Evolutionary conservation across 2,888 invertebrate genomes (phyloP), one percentile per base, ranked within the genome.

Genomic region (Thecocarcelia acutangulata): DNA sequence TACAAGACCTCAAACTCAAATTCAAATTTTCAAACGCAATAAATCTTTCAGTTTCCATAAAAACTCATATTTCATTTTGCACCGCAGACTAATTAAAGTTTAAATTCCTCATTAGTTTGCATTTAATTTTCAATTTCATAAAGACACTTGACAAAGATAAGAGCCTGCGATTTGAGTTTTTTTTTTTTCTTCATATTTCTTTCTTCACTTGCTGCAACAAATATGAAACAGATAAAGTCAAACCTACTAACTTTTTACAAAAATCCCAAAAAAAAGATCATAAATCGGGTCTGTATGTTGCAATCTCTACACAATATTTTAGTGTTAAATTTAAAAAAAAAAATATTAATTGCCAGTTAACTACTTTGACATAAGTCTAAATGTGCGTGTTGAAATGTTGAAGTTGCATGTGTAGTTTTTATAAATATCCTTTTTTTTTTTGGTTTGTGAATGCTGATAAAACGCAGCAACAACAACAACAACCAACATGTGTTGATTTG

Each of bases 31-130:
- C 24, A 24, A 44, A n/a, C 1, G n/a, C 11, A 59, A 33, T 44
- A 59, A 59, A 59, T 59, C 42, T 42, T 59, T 59, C 59, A 21
- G 46, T 48, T 40, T 24, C n/a, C 15, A n/a, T 42, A 40, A 54
- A 42, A 54, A 54, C 11, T 54, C 28, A 54, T 68, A 54, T 68
- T 42, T 54, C 28, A 42, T 28, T 68, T 54, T 15, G 24, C 44
- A 44, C 44, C 44, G 19, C 56, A 50, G 72, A 63, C 82, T 81
- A 83, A 84, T 84, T 84, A 83, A 84, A 81, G 84, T 84, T 84
- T 85, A 85, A 85, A 85, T 82, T 84, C 84, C 83, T 84, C 85
- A 85, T 85, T 85, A 85, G 83, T 81, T 76, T 83, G 77, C 85
- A 83, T 84, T 85, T 85, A 85, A 83, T 83, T 84, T 84, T 80